These are phyloP conservation scores for Trichomalopsis sarcophagae DNA, from an alignment of 1,140 invertebrate genomes.

Conservation along the genomic window DNA sequence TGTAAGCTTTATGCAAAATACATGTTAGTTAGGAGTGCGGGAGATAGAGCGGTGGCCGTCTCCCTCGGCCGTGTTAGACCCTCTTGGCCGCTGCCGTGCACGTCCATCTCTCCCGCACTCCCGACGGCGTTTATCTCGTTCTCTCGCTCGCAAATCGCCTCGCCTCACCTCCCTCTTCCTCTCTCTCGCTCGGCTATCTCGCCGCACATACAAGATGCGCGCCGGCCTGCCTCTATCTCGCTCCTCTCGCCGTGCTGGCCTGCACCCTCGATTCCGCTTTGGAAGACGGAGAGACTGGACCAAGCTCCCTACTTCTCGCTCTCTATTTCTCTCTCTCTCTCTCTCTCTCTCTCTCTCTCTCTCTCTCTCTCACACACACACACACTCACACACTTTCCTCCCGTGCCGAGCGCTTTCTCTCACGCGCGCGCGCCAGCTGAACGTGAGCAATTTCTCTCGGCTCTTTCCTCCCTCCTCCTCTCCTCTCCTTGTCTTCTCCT, in stretches of 20 bases:
- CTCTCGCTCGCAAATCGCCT: conserved; percentile 44
- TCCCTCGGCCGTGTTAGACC: not conserved
- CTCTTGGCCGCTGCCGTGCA: conserved; percentile 36
- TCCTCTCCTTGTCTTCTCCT: not conserved
- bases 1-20: conserved; percentile 75
- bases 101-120: conserved; percentile 47
- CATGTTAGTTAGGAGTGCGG: conserved; percentile 73
- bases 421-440: conserved; percentile 35
- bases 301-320: not conserved
- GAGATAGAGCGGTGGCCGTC: conserved; percentile 61
- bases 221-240: not conserved
- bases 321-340: not conserved
- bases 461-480: not conserved
- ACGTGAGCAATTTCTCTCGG: conserved; percentile 45
- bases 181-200: conserved; percentile 26
- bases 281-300: conserved; percentile 29
- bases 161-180: conserved; percentile 23
- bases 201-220: not conserved
- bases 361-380: too few relatives aligned
- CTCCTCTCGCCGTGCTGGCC: not conserved
- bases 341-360: not conserved
- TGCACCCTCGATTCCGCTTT: conserved; percentile 19
- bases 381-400: not conserved
- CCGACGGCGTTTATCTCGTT: conserved; percentile 31
- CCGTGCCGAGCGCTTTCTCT: conserved; percentile 37